A percentile compares a stretch with the other conserved stretches of the same genome.
phyloP scores from a whole-genome alignment of 2,888 invertebrate genomes.

The Drosophila tripunctata region DNA sequence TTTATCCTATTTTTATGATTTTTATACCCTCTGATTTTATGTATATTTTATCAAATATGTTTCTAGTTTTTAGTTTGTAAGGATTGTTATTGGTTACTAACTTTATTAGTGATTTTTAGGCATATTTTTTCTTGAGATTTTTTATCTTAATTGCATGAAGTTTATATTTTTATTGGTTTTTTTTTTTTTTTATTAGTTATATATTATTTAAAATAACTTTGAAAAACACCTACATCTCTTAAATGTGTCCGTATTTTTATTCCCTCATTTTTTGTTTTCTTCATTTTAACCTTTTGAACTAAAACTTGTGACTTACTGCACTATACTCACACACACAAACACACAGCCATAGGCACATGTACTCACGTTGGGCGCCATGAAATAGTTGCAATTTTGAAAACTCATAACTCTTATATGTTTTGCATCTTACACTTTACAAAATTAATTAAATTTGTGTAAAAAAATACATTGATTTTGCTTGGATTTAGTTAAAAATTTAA shows the following conservation, averaged over 20 bases:
- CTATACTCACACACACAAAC: conserved; percentile 22
- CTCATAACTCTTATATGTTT: too few relatives aligned
- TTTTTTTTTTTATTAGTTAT: too few relatives aligned
- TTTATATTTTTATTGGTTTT: too few relatives aligned
- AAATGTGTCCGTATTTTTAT: background rate
- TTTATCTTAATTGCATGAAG: background rate
- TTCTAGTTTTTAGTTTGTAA: background rate
- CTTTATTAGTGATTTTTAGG: background rate
- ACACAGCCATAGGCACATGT: background rate
- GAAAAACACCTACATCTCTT: too few relatives aligned
- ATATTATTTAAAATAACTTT: too few relatives aligned
- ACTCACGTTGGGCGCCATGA: conserved; percentile 3
- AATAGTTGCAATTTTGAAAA: background rate
- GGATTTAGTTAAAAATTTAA: too few relatives aligned
- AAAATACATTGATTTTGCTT: too few relatives aligned
- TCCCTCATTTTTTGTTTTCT: background rate
- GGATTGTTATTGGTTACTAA: background rate
- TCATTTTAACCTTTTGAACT: background rate
- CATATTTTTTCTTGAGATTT: too few relatives aligned
- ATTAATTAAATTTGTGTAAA: too few relatives aligned
- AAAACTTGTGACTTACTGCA: conserved; percentile 20
- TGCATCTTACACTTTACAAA: too few relatives aligned
- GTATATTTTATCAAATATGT: background rate
- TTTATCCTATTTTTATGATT: conserved; percentile 17
- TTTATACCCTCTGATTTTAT: too few relatives aligned